Evolutionary conservation across 2,888 invertebrate species (phyloP), one percentile per base, ranked within the genome.

Genomic region (Diarsia rubi): DNA sequence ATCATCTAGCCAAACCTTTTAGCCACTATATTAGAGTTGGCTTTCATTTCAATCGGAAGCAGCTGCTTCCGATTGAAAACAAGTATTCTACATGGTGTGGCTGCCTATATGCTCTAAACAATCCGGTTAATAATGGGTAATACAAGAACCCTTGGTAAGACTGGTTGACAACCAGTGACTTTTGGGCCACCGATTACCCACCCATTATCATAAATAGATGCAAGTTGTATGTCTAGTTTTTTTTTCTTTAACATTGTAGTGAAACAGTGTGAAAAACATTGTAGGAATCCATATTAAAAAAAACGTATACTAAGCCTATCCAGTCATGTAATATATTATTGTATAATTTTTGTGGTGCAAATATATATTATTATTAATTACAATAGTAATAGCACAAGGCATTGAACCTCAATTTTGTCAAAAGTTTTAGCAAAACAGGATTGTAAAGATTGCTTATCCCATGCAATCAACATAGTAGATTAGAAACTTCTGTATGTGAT

Each of bases 391-490:
- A 57, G 64, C 6, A 45, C 16, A 76, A 54, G 19, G 5, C 54
- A 77, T 65, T 27, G n/a, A 27, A 57, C n/a, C 16, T 68, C 24
- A 42, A 68, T 42, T 59, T 47, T 1, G 27, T 27, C 16, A 52
- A 12, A 49, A 54, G 19, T 24, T 37, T 27, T 45, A n/a, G 31
- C 19, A 54, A 27, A 42, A 78, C 67, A 47, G 14, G n/a, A 42
- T 68, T 78, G 19, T 12, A 54, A 77, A 47, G 27, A 47, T 78
- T 47, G 21, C 31, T 19, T 60, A 59, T 24, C 27, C 24, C 27
- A 24, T 49, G 16, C 24, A 59, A 69, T 31, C 14, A 69, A 78
- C 19, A 54, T 27, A 44, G 27, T n/a, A 44, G 42, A 62, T 42
- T 14, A n/a, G 37, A n/a, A 37, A 60, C n/a, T 14, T 42, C n/a